Conservation (phyloP, 2,797 vertebrate genomes). For the Columba guinea region DNA sequence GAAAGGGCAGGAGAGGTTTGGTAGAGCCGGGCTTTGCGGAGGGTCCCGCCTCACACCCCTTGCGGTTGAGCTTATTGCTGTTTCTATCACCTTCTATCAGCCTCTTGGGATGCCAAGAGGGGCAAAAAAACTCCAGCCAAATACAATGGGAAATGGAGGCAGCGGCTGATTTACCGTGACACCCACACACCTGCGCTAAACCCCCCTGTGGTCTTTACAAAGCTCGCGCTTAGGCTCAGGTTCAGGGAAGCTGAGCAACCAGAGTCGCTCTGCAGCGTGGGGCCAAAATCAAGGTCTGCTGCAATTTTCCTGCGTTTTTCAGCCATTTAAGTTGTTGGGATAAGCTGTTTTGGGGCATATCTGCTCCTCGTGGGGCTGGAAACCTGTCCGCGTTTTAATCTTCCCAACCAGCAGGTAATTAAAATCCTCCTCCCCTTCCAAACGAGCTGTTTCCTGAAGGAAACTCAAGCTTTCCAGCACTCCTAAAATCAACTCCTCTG, state of each 20-base stretch:
- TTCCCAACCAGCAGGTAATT: neutral
- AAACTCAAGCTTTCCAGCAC: neutral
- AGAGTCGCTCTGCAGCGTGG: neutral
- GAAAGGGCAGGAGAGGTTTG: neutral
- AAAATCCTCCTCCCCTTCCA: neutral
- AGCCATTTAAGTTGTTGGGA: neutral
- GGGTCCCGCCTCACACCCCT: neutral
- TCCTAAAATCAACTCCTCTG: neutral
- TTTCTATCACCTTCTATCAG: neutral
- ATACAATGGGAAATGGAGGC: too few species aligned
- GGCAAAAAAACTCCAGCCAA: neutral
- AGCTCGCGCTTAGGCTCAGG: accelerated
- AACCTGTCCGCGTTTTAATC: neutral
- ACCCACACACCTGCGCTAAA: neutral
- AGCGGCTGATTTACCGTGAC: accelerated
- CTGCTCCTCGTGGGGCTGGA: neutral
- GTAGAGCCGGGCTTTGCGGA: neutral
- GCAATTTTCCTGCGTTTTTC: neutral
- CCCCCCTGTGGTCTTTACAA: neutral
- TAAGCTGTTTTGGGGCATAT: neutral
- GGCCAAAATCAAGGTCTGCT: too few species aligned
- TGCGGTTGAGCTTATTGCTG: neutral
- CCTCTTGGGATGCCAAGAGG: neutral
- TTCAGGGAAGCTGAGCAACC: neutral
- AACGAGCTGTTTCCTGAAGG: neutral